These are phyloP conservation scores for Nesoenas mayeri DNA, from an alignment of 2,113 vertebrate species.

Conservation along the genomic window DNA sequence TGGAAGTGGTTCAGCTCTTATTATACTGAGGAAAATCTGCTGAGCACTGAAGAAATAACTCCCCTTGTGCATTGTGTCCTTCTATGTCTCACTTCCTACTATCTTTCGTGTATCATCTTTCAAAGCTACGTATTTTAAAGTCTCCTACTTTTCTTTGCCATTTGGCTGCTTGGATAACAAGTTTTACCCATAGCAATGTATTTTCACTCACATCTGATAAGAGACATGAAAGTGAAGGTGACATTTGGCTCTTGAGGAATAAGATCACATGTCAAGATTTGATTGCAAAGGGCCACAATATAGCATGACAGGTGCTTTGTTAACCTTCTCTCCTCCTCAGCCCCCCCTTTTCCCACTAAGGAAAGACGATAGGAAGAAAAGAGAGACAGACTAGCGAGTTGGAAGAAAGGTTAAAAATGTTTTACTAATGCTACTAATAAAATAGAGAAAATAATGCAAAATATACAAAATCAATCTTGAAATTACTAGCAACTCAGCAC, in stretches of 20 bases:
- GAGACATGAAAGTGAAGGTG: neutral
- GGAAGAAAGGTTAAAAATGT: too few species aligned
- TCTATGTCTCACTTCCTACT: neutral
- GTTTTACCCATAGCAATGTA: neutral
- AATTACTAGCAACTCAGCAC: too few species aligned
- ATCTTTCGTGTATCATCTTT: fast-evolving
- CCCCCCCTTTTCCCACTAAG: too few species aligned
- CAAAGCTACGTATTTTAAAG: neutral
- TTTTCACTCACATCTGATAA: neutral
- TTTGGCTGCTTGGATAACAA: neutral
- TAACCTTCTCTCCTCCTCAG: too few species aligned
- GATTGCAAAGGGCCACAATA: too few species aligned
- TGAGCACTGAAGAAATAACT: neutral
- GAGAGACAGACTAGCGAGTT: too few species aligned
- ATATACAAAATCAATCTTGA: too few species aligned
- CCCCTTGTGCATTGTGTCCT: neutral
- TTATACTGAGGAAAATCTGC: neutral
- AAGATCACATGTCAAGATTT: neutral
- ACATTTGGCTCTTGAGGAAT: neutral
- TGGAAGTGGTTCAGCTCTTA: neutral
- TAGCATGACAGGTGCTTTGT: too few species aligned
- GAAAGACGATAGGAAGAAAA: too few species aligned
- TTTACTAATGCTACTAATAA: too few species aligned
- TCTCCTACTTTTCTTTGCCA: neutral
- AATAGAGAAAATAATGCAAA: too few species aligned